Evolutionary conservation across 2,797 vertebrate species (phyloP), one percentile per base, ranked within the genome.

Genomic region (Eurystomus glaucurus): DNA sequence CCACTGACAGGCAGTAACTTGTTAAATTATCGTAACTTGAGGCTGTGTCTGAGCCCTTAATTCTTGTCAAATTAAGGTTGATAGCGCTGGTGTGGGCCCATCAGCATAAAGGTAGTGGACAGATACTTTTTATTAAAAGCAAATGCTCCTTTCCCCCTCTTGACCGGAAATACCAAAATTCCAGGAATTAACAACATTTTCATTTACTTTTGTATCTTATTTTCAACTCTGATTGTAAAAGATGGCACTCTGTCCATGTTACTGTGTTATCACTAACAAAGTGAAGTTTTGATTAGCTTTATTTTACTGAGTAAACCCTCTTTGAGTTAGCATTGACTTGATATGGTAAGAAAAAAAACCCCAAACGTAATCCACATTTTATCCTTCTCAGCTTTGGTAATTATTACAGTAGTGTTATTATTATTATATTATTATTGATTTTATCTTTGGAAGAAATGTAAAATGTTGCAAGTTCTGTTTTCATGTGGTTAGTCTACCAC

Each of bases 41-140:
- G 51, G 48, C 45, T 77, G 83, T 91, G 76, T 74, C 82, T 94
- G 69, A 94, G 71, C 71, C 60, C 45, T 90, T 88, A 76, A 91
- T 86, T 88, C 65, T 71, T 62, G 35, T 93, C 69, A 88, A 78
- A 51, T 85, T 75, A 55, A 92, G 35, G 35, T 51, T 79, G 74
- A 82, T 95, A 83, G 20, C 15, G 48, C n/a, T 71, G 54, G 68
- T 15, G 78, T 78, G 29, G 37, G 13, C 37, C 23, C 48, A n/a
- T 71, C 26, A 68, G 4, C 1, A 0, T 54, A 39, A 82, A 91
- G 20, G 37, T 61, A 74, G n/a, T 13, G n/a, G 46, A 23, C 33
- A 89, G 89, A 48, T 2, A 45, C 31, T 26, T 93, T 91, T 91
- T 85, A 20, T 55, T 43, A 60, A 14, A 52, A 43, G 11, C 4